phyloP scores from a whole-genome alignment of 2,888 invertebrate genomes.

The Platyscelio sp. region DNA sequence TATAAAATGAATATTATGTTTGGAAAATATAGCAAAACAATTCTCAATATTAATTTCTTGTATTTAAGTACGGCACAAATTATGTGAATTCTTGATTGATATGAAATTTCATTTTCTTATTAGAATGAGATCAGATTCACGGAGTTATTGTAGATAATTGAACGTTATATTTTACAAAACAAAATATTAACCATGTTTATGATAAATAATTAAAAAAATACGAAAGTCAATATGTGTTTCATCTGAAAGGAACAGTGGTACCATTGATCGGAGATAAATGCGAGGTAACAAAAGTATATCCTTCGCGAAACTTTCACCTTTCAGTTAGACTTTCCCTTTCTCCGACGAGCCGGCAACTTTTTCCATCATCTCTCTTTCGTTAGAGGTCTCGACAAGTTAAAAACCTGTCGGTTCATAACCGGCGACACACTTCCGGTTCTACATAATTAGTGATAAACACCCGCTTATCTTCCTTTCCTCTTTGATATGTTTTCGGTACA shows the following conservation, averaged over 20 bases:
- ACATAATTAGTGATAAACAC: conserved; percentile 42
- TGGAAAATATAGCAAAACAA: too few species aligned
- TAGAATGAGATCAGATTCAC: too few species aligned
- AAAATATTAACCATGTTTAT: too few species aligned
- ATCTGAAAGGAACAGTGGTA: conserved; percentile 69
- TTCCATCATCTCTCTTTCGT: conserved; percentile 72
- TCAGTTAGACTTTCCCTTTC: conserved; percentile 83
- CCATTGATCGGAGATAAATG: conserved; percentile 73
- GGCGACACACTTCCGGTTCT: conserved; percentile 65
- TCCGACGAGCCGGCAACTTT: conserved; percentile 70
- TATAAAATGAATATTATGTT: too few species aligned
- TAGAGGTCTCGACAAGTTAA: conserved; percentile 67
- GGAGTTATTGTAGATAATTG: too few species aligned
- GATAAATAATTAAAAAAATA: conserved; percentile 43
- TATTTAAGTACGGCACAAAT: too few species aligned
- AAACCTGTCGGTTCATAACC: conserved; percentile 62
- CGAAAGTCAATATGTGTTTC: conserved; percentile 61
- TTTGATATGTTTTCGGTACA: conserved; percentile 16
- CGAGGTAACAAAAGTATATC: conserved; percentile 77
- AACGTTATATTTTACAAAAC: background rate
- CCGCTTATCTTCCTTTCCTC: conserved; percentile 14
- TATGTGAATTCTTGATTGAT: too few species aligned
- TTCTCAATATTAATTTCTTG: too few species aligned
- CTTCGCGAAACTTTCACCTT: conserved; percentile 81
- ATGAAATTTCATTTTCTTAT: too few species aligned